Evolutionary conservation across 1,140 invertebrate species (phyloP).

Genomic region (Hormaphis cornu): DNA sequence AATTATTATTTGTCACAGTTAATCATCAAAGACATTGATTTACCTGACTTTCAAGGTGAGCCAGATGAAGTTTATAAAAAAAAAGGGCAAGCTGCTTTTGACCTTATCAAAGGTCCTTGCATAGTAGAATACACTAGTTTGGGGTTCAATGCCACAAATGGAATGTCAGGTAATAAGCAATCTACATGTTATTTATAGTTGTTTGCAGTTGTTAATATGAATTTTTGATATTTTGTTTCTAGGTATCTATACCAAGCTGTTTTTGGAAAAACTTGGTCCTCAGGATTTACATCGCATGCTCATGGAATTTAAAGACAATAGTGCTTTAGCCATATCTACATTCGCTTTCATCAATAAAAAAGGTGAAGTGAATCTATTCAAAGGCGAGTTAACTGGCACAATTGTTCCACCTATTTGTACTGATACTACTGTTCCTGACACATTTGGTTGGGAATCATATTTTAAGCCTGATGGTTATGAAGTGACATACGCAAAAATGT

Average conservation of each 20-base stretch:
- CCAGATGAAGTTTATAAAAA: constrained; percentile 71
- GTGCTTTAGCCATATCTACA: constrained; percentile 82
- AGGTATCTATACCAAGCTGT: constrained; percentile 98
- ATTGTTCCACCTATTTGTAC: constrained; percentile 88
- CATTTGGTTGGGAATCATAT: constrained; percentile 96
- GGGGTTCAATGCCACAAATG: constrained; percentile 86
- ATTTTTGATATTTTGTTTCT: no score
- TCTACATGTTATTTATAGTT: background rate
- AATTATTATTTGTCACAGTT: constrained; percentile 43
- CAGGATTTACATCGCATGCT: constrained; percentile 70
- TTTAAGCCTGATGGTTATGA: constrained; percentile 79
- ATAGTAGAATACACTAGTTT: constrained; percentile 90
- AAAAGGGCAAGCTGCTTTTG: constrained; percentile 74
- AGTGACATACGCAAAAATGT: constrained; percentile 88
- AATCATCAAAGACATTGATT: constrained; percentile 65
- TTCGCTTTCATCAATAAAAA: constrained; percentile 67
- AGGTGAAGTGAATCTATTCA: constrained; percentile 58
- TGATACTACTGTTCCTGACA: constrained; percentile 64
- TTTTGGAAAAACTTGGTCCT: constrained; percentile 79
- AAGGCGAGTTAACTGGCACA: constrained; percentile 69
- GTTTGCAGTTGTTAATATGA: no score
- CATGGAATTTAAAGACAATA: constrained; percentile 84
- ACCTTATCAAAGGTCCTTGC: constrained; percentile 68
- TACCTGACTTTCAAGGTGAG: constrained; percentile 90
- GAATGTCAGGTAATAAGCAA: constrained; percentile 63